phyloP scores from a whole-genome alignment of 2,797 vertebrate species.

The Danio choprae region DNA sequence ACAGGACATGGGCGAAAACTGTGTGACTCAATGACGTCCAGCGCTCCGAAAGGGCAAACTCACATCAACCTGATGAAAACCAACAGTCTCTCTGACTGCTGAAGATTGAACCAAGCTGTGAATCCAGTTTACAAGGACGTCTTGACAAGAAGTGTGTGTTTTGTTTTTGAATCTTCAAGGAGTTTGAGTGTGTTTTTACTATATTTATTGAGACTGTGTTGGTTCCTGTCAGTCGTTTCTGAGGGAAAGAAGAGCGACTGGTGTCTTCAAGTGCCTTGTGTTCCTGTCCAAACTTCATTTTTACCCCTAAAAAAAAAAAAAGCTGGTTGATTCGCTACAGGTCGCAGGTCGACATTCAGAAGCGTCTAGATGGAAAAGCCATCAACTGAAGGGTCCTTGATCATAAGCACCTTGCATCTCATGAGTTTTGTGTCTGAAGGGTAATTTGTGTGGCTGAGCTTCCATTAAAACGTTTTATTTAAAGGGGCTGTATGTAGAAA shows the following conservation, averaged over 20 bases:
- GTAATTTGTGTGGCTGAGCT: background rate
- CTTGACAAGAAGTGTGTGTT: slow-evolving; percentile 19
- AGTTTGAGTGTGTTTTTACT: slow-evolving; percentile 14
- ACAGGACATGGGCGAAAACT: slow-evolving; percentile 93
- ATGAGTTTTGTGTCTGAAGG: background rate
- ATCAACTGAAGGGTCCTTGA: background rate
- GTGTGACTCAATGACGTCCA: slow-evolving; percentile 84
- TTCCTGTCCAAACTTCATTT: slow-evolving; percentile 28
- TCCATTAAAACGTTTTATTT: background rate
- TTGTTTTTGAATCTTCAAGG: slow-evolving; percentile 2
- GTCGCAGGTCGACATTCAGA: slow-evolving; percentile 61
- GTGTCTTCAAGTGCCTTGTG: slow-evolving; percentile 68
- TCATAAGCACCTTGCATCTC: slow-evolving; percentile 10
- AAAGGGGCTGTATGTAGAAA: background rate
- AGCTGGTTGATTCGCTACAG: background rate
- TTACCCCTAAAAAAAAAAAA: slow-evolving; percentile 40
- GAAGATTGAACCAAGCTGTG: slow-evolving; percentile 84
- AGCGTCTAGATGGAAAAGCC: background rate
- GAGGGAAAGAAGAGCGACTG: slow-evolving; percentile 34
- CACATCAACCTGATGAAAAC: background rate
- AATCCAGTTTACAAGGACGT: slow-evolving; percentile 71
- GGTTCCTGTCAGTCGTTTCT: slow-evolving; percentile 6
- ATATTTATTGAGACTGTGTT: slow-evolving; percentile 38
- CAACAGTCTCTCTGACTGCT: slow-evolving; percentile 75
- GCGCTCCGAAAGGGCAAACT: slow-evolving; percentile 17